These are phyloP conservation scores for Psix sp. DNA, from an alignment of 1,140 invertebrate genomes.

Conservation along the genomic window DNA sequence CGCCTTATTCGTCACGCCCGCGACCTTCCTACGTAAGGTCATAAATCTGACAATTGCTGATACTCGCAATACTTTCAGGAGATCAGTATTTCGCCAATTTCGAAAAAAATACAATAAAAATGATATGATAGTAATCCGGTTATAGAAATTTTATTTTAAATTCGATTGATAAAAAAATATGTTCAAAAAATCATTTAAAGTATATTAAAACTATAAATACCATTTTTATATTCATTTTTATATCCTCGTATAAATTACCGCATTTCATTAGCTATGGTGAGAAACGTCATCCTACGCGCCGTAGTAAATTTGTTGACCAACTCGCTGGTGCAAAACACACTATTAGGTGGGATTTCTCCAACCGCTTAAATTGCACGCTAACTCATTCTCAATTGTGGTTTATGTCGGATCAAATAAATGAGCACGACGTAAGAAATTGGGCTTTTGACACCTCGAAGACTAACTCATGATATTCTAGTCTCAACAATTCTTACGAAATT, in stretches of 20 bases:
- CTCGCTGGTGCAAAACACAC: constrained; percentile 38
- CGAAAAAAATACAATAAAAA: no score
- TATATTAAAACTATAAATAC: no score
- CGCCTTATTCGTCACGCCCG: constrained; percentile 28
- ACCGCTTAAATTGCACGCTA: constrained; percentile 31
- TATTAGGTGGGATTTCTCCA: constrained; percentile 40
- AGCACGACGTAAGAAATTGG: constrained; percentile 41
- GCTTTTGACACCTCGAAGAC: constrained; percentile 18
- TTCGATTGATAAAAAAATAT: no score
- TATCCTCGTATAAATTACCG: constrained; percentile 5
- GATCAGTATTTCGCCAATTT: neutral
- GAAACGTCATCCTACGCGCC: constrained; percentile 39
- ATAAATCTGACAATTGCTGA: constrained; percentile 4
- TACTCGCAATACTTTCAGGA: constrained; percentile 2
- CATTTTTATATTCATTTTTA: neutral
- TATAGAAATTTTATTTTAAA: no score
- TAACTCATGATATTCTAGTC: no score
- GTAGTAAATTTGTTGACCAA: constrained; percentile 39
- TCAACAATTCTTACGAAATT: no score
- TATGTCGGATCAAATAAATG: constrained; percentile 41
- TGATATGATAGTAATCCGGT: no score
- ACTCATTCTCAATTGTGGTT: constrained; percentile 53
- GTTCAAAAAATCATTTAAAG: no score
- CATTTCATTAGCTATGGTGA: constrained; percentile 39
- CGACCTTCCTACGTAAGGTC: constrained; percentile 14